Conservation (phyloP, 1,140 invertebrate species). For the Parapsyche elsis region DNA sequence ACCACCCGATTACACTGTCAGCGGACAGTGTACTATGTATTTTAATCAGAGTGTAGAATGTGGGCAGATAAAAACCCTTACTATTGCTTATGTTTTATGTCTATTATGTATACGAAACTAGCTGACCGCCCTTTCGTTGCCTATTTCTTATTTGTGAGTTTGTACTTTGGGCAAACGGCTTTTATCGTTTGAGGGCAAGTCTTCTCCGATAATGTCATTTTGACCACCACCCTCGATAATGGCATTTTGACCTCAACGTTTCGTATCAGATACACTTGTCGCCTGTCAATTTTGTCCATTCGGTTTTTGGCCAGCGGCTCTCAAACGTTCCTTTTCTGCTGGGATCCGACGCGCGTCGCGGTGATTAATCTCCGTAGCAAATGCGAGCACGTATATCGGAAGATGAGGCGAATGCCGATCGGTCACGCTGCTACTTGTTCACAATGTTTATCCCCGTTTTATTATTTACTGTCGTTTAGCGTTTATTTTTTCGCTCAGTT, state of each 20-base stretch:
- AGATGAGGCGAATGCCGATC: neutral
- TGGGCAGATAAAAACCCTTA: too few species aligned
- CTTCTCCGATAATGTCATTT: neutral
- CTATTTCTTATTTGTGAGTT: neutral
- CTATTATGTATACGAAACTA: too few species aligned
- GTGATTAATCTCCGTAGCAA: neutral
- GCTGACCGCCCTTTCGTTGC: neutral
- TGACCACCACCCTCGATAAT: slow-evolving; percentile 1
- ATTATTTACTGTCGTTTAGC: neutral
- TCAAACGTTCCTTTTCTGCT: too few species aligned
- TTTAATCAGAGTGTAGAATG: too few species aligned
- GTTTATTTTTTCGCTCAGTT: neutral
- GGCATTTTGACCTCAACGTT: neutral
- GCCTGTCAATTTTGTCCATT: neutral
- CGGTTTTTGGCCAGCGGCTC: neutral
- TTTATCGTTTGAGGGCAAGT: neutral
- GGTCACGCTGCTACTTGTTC: neutral
- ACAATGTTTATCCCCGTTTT: neutral
- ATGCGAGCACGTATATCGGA: neutral
- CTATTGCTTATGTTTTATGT: too few species aligned
- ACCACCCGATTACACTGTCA: too few species aligned
- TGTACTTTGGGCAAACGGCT: neutral
- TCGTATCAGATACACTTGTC: slow-evolving; percentile 21
- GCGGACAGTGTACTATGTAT: too few species aligned
- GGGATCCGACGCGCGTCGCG: too few species aligned